These are phyloP conservation scores for Chloroceryle inda DNA, from an alignment of 2,797 vertebrate genomes.

Conservation along the genomic window DNA sequence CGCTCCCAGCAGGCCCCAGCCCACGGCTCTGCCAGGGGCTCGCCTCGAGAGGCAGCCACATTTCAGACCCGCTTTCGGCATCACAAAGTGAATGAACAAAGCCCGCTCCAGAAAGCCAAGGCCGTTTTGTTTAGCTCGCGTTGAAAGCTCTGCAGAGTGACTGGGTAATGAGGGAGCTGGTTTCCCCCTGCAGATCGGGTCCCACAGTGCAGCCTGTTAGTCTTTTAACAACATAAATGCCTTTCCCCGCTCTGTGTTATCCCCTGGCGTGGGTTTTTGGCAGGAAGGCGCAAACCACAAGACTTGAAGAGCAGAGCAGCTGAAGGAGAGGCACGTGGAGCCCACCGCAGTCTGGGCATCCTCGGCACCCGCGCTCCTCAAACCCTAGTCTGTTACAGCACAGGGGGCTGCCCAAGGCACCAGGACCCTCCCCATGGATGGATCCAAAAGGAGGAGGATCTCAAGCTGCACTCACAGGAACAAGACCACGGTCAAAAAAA, in stretches of 20 bases:
- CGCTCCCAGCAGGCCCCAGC: background rate
- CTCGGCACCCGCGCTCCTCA: no score
- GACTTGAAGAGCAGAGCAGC: background rate
- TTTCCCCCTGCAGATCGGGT: background rate
- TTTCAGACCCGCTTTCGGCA: constrained; percentile 16
- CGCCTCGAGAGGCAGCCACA: rapidly evolving
- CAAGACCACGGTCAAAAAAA: background rate
- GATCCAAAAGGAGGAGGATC: background rate
- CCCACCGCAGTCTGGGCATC: background rate
- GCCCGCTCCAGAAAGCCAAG: background rate
- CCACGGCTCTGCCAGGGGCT: background rate
- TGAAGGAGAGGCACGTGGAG: background rate
- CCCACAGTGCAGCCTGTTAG: background rate
- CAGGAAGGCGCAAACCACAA: background rate
- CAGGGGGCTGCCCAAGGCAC: background rate
- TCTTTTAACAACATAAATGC: background rate
- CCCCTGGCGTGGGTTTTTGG: background rate
- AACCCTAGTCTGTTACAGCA: no score
- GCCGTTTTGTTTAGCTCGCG: constrained; percentile 20
- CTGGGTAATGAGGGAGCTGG: constrained; percentile 50
- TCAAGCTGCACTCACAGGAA: background rate
- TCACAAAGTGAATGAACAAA: constrained; percentile 16
- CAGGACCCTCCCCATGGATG: background rate
- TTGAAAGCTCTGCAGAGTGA: constrained; percentile 21
- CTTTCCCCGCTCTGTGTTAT: background rate